A percentile compares a stretch with the other conserved stretches of the same genome.
Conservation (phyloP, 2,888 invertebrate species). For the Cephus rjabovi region DNA sequence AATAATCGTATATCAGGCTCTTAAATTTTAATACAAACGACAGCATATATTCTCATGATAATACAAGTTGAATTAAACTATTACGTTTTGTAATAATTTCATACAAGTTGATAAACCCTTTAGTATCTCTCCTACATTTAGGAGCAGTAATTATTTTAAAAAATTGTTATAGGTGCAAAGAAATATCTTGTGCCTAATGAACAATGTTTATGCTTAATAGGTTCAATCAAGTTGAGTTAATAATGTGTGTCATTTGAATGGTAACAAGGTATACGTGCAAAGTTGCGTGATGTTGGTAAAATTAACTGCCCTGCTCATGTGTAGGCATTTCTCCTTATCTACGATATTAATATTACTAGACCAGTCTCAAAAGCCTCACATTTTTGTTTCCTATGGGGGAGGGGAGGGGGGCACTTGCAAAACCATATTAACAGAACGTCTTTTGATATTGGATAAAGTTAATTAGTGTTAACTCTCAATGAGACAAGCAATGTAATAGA, state of each 20-base stretch:
- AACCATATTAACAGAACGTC: not conserved
- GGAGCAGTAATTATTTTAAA: not conserved
- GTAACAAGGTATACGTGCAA: slow-evolving; percentile 7
- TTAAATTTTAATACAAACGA: not conserved
- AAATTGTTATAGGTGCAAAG: not conserved
- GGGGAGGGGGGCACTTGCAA: not conserved
- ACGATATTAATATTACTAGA: not conserved
- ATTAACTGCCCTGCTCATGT: not conserved
- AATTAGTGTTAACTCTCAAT: not conserved
- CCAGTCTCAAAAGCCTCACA: not conserved
- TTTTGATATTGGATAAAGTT: not conserved
- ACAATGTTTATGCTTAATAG: not conserved
- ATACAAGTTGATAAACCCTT: not conserved
- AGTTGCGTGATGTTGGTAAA: not conserved
- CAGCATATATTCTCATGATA: not conserved
- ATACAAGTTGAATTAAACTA: not conserved
- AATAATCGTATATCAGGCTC: not conserved
- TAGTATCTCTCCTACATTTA: not conserved
- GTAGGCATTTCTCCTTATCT: not conserved
- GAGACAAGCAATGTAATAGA: not conserved
- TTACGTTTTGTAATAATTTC: not conserved
- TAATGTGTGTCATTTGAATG: slow-evolving; percentile 4
- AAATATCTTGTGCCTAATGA: not conserved
- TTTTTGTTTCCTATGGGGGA: not conserved
- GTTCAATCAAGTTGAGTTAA: not conserved